phyloP scores from a whole-genome alignment of 2,113 vertebrate species.

The Scatophagus argus region DNA sequence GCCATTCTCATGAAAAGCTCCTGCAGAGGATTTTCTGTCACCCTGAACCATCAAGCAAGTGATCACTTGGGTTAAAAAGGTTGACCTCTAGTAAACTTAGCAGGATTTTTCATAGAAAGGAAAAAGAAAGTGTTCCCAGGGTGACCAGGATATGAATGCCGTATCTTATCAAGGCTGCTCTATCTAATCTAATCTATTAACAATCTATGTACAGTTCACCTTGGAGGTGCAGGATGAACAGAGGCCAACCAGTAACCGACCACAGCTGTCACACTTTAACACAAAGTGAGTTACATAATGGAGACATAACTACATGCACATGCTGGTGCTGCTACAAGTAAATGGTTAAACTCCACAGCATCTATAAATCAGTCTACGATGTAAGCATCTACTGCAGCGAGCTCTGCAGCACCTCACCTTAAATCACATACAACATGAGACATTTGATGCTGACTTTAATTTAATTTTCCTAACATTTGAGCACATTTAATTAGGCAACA shows the following conservation, averaged over 20 bases:
- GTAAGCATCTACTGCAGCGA: background rate
- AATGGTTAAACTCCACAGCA: background rate
- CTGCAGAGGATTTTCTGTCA: slow-evolving; percentile 15
- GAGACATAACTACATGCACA: background rate
- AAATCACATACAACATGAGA: background rate
- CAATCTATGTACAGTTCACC: background rate
- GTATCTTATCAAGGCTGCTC: background rate
- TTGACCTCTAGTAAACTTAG: background rate
- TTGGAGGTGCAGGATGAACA: background rate
- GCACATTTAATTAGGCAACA: background rate
- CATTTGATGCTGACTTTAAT: background rate
- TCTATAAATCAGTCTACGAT: background rate
- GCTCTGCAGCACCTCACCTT: background rate
- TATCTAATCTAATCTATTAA: background rate
- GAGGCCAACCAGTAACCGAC: background rate
- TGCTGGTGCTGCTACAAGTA: background rate
- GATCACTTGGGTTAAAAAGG: slow-evolving; percentile 6
- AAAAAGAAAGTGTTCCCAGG: background rate
- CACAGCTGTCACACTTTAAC: background rate
- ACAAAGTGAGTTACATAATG: background rate
- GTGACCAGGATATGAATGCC: background rate
- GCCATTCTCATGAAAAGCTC: slow-evolving; percentile 63
- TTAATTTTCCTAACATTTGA: background rate
- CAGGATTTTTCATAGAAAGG: background rate
- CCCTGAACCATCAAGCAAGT: background rate